Evolutionary conservation across 1,140 invertebrate genomes (phyloP), one percentile per base, ranked within the genome.

Genomic region (Berghia stephanieae): DNA sequence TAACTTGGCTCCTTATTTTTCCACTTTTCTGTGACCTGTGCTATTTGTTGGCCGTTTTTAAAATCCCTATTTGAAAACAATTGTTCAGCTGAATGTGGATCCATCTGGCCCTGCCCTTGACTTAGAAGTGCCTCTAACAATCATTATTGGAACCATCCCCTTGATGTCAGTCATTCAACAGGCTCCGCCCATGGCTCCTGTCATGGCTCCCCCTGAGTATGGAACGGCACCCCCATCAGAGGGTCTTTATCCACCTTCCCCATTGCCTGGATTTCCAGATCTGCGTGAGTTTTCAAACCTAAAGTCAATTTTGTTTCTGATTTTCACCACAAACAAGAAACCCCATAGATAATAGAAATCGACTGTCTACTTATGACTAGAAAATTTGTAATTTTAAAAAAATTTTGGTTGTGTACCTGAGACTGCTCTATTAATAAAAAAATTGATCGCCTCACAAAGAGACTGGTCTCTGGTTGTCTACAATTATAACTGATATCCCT

Each of bases 91-190:
- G 8, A 77, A 78, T 31, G 83, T 86, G 5, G 81, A 82, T 43
- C 85, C 85, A 8, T 78, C 82, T 24, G 85, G 85, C 18, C 81
- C 80, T 0, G 68, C 72, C 5, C 77, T 83, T 78, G 81, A 85
- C 44, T 76, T 86, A n/a, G 66, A 80, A 31, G 78, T 86, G 38
- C 85, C 85, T 4, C 40, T 85, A 34, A 81, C 83, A 31, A 68
- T 86, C 18, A 80, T 85, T 38, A 79, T 86, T 38, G 85, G 84
- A 13, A 84, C 83, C 0, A 82, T 84, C 27, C 83, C 84, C 31
- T 72, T 83, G 5, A 57, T 68, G 0, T 55, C 69, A 24, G 77
- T 81, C 27, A 52, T 85, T 2, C 71, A 79, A 49, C 69, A 76
- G 38, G 78, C 55, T 57, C 75, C 74, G 2, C 75, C 77, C 24